Percentiles rank a stretch among this genome's conserved stretches.
phyloP scores from a whole-genome alignment of 2,797 vertebrate species.

The Gymnothorax javanicus region DNA sequence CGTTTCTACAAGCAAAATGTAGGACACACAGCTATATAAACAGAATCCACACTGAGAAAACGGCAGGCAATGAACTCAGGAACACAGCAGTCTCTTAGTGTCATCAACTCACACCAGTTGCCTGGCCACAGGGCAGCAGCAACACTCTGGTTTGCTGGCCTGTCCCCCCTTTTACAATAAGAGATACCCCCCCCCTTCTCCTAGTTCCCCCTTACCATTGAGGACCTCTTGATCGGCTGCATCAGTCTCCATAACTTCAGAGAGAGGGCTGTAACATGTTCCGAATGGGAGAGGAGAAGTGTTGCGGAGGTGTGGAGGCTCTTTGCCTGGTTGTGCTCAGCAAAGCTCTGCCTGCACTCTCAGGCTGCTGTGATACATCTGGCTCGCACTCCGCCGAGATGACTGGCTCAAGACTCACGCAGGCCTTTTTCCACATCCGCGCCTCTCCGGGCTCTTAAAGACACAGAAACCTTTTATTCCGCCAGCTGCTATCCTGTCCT shows the following conservation, averaged over 20 bases:
- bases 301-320: not conserved
- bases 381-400: constrained; percentile 77
- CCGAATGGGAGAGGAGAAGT: constrained; percentile 56
- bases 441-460: constrained; percentile 68
- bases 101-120: not conserved
- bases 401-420: constrained; percentile 72
- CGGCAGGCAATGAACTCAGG: not conserved
- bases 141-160: constrained; percentile 1
- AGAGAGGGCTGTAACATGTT: constrained; percentile 61
- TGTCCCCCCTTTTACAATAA: constrained; percentile 8
- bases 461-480: constrained; percentile 71
- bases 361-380: constrained; percentile 76
- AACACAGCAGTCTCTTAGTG: not conserved
- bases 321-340: not conserved
- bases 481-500: not conserved
- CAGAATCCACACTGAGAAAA: not conserved
- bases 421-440: constrained; percentile 72
- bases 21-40: not conserved
- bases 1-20: not conserved
- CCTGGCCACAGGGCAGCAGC: constrained; percentile 8
- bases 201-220: constrained; percentile 79
- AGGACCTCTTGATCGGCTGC: constrained; percentile 76
- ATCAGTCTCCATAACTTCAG: constrained; percentile 84
- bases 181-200: constrained; percentile 25
- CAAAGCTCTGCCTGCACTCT: constrained; percentile 52